These are phyloP conservation scores for Mola mola DNA, from an alignment of 2,113 vertebrate species.

Conservation along the genomic window DNA sequence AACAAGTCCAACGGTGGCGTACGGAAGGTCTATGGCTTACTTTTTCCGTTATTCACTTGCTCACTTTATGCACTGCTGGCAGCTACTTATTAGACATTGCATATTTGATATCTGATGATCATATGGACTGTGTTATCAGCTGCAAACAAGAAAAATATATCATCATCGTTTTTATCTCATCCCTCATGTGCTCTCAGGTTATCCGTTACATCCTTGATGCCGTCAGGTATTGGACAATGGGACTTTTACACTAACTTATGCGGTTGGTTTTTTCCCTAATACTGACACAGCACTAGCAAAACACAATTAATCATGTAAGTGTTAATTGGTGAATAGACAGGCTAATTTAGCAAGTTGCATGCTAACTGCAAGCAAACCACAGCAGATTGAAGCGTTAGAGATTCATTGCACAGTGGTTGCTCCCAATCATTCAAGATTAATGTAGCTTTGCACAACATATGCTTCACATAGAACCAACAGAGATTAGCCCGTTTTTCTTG, in stretches of 20 bases:
- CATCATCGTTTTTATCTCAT: not conserved
- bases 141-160: conserved; percentile 1
- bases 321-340: conserved; percentile 77
- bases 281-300: conserved; percentile 45
- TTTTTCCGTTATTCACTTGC: conserved; percentile 28
- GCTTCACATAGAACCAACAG: conserved; percentile 62
- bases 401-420: conserved; percentile 68
- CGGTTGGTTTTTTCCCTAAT: not conserved
- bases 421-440: conserved; percentile 79
- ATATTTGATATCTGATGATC: not conserved
- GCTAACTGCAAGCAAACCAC: conserved; percentile 64
- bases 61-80: conserved; percentile 24
- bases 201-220: conserved; percentile 34
- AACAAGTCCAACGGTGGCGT: conserved; percentile 52
- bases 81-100: conserved; percentile 19
- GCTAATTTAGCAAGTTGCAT: conserved; percentile 75
- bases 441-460: conserved; percentile 76
- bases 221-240: not conserved
- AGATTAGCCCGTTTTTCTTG: conserved; percentile 67
- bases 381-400: conserved; percentile 66
- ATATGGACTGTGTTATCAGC: not conserved
- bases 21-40: conserved; percentile 49
- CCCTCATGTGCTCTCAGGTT: conserved; percentile 2
- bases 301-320: conserved; percentile 73
- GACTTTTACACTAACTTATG: conserved; percentile 13